Evolutionary conservation across 2,888 invertebrate genomes (phyloP), one percentile per base, ranked within the genome.

Genomic region (Plutella xylostella): DNA sequence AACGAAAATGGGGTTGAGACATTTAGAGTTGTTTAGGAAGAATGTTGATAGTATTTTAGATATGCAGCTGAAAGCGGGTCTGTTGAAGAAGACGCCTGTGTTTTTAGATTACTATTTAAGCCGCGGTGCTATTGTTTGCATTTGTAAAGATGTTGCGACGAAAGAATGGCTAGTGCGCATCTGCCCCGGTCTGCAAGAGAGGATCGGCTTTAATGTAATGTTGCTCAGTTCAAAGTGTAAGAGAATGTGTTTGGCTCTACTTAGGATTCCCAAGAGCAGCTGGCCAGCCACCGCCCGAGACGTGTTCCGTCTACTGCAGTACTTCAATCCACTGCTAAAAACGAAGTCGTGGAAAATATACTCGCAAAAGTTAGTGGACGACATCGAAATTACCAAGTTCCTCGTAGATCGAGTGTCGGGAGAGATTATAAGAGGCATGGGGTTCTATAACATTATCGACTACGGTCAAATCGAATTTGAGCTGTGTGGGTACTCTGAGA

Each of bases 401-500:
- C 44, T 78, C 1, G 70, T 80, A 3, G 80, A 82, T 45, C 55
- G 73, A 17, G 63, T 77, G 0, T 82, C 82, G 0, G 74, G 73
- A 0, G 80, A 82, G 55, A 68, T 79, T 1, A 71, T 82, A 34
- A 61, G 82, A 0, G 79, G 80, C 0, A 70, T 70, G 0, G 53
- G 64, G 0, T 80, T 80, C 44, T 78, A 77, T 54, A 82, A 82
- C 49, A 63, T 79, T 0, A 72, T 82, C 25, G 79, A 82, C 51
- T 80, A 80, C 40, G 58, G 60, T 9, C 72, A 72, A 48, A 80
- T 79, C 63, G 77, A 79, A 12, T 80, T 82, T 49, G 79, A 80
- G 47, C 31, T 80, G n/a, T 70, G 65, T 7, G 79, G 75, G 0
- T 76, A 68, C 35, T 71, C 68, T 0, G 79, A 80, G 50, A 75